Evolutionary conservation across 2,797 vertebrate species (phyloP), one percentile per base, ranked within the genome.

Genomic region (Anas acuta): DNA sequence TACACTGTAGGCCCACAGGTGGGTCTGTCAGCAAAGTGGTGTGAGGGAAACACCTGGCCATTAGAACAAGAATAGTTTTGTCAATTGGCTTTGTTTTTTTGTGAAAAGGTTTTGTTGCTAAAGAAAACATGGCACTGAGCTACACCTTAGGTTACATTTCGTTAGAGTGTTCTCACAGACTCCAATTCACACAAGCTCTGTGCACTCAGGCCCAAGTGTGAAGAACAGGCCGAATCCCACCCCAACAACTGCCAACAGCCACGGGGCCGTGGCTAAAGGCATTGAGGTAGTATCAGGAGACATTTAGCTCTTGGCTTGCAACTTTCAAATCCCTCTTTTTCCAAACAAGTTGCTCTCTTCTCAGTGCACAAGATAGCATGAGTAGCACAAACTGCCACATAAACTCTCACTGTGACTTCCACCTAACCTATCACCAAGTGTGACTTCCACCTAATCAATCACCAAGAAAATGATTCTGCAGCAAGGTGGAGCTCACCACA

Each of bases 71-170:
- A 86, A 21, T 2, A 81, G 32, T 58, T 89, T 56, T 41, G n/a
- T 58, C 83, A 47, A 58, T 62, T 13, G 49, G 33, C 41, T 89
- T 60, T 70, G 51, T 60, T 23, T 47, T 47, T 93, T 65, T 47
- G 71, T 58, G 28, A 14, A 60, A 84, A 91, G n/a, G 37, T 49
- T 87, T 45, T 65, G 51, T 39, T 89, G 70, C 85, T 91, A 28
- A n/a, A 90, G 62, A 81, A 86, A 91, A 65, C 45, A 67, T 1
- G n/a, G 41, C 80, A 78, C 58, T 6, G 69, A 66, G 76, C 83
- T 92, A 84, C 77, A 76, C 87, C 49, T 69, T 28, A 37, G 91
- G 70, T 81, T 87, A 86, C 9, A 2, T 69, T 91, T 35, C 32
- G 43, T 35, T 73, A 13, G 18, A 13, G 51, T 0, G 7, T 25